Base-by-base conservation (phyloP, 2,888 invertebrate genomes). In the Stenodera caucasica region DNA sequence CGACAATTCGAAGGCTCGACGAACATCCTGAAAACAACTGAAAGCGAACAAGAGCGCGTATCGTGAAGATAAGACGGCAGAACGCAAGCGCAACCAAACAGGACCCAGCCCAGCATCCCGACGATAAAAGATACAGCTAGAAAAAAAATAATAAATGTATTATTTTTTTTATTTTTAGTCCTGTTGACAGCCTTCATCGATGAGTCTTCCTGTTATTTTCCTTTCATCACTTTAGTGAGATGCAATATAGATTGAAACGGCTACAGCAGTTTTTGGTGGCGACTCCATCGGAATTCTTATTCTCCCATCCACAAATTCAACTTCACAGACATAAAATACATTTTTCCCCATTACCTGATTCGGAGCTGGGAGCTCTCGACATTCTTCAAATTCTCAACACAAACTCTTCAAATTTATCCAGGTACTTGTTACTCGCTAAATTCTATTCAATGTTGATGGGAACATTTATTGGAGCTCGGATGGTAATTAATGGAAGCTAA, bases 21-120 rank as follows among this genome's bases (percentile, higher is more conserved):
- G 57, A 55, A 58, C 64, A 61, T 64, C 61, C 64, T 61, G 64
- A 61, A 64, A 61, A 64, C 64, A 59, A 64, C 64, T 64, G 64
- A 64, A 60, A 61, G 58, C 60, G 53, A 56, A 56, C 64, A 61
- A 64, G 60, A 58, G 60, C 60, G 61, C 64, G 55, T 26, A 58
- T 53, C n/a, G 32, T 29, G 56, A 55, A 61, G 64, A 64, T 64
- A 64, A 64, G 61, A 58, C 49, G 57, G 30, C 35, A 40, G 30
- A 53, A 60, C 64, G 64, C 64, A 61, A 33, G 64, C 64, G 64
- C 56, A 53, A 29, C 18, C 45, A 21, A 45, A 50, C 61, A 32
- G 32, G 58, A 54, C 64, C 60, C 64, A 53, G 58, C 64, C 64
- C 64, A 61, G 64, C 64, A 64, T 64, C 64, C 64, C 18, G 18